These are phyloP conservation scores for Acipenser transmontanus DNA, from an alignment of 2,797 vertebrate genomes.

Conservation along the genomic window DNA sequence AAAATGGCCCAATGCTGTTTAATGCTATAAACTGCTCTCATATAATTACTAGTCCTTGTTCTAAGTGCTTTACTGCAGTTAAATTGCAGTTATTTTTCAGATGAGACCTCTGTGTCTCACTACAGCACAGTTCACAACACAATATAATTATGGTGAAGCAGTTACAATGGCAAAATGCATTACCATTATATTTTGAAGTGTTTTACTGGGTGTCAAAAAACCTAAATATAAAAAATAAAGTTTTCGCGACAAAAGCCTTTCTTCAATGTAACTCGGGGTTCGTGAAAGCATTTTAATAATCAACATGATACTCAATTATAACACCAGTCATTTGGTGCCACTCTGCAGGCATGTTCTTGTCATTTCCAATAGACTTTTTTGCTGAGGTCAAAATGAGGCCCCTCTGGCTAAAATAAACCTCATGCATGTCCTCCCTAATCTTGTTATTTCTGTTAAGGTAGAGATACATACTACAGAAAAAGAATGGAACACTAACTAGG, in stretches of 20 bases:
- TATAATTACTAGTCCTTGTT: too few relatives aligned
- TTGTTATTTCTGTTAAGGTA: slow-evolving; percentile 50
- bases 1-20: too few relatives aligned
- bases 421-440: slow-evolving; percentile 44
- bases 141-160: too few relatives aligned
- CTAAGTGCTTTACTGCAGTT: too few relatives aligned
- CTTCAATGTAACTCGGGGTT: slow-evolving; percentile 13
- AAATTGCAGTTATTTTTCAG: too few relatives aligned
- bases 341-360: slow-evolving; percentile 10
- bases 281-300: slow-evolving; percentile 19
- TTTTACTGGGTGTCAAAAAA: not conserved
- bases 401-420: slow-evolving; percentile 28
- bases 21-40: too few relatives aligned
- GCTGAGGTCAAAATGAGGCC: slow-evolving; percentile 36
- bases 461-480: slow-evolving; percentile 48
- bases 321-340: slow-evolving; percentile 29
- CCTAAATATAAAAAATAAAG: not conserved
- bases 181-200: too few relatives aligned
- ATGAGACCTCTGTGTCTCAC: too few relatives aligned
- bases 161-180: too few relatives aligned
- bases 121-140: too few relatives aligned
- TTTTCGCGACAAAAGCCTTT: slow-evolving; percentile 5
- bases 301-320: slow-evolving; percentile 8
- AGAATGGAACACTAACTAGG: slow-evolving; percentile 50
- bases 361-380: slow-evolving; percentile 6